phyloP scores from a whole-genome alignment of 2,113 vertebrate species.

The Tringa solitaria region DNA sequence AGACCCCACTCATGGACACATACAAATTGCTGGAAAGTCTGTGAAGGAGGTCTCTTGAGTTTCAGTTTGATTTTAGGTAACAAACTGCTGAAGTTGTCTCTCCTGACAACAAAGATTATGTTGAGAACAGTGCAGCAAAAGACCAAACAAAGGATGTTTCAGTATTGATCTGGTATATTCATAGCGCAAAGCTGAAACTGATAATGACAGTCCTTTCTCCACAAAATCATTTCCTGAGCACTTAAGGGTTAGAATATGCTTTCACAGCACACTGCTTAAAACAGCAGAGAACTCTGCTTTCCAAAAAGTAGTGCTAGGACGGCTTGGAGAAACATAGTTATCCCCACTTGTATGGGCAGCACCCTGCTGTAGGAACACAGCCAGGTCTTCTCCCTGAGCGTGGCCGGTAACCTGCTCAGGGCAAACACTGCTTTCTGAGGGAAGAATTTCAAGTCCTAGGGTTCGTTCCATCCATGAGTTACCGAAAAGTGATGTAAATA shows the following conservation, averaged over 20 bases:
- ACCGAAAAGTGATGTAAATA: neutral
- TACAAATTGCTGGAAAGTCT: neutral
- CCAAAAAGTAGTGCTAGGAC: neutral
- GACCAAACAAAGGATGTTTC: neutral
- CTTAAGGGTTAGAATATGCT: neutral
- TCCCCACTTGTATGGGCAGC: neutral
- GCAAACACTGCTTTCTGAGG: neutral
- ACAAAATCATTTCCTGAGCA: neutral
- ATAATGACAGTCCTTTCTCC: neutral
- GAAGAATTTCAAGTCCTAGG: neutral
- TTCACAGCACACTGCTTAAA: neutral
- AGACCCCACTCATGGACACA: accelerated
- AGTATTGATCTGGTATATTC: neutral
- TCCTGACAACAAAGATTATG: neutral
- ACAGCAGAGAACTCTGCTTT: neutral
- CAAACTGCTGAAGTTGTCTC: neutral
- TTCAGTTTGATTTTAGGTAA: neutral
- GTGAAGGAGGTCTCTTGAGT: neutral
- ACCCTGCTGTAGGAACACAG: neutral
- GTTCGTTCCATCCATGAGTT: neutral
- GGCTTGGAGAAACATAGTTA: neutral
- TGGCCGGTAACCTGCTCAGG: too few species aligned
- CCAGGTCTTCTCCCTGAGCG: neutral
- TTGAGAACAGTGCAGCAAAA: neutral
- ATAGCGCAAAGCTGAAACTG: neutral